These are phyloP conservation scores for Archips xylosteana DNA, from an alignment of 2,888 invertebrate species.

Conservation along the genomic window DNA sequence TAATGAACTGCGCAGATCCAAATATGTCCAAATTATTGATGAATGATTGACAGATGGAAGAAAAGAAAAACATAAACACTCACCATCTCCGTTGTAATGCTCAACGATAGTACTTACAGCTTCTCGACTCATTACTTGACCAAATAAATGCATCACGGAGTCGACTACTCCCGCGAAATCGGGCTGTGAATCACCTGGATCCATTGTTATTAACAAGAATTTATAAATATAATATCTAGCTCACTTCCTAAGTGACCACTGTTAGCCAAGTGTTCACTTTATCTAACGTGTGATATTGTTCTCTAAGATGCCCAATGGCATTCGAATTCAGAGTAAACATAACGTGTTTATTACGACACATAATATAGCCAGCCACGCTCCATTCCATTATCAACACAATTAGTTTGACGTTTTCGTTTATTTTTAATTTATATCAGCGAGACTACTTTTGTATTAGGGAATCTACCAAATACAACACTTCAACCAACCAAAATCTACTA, in stretches of 20 bases:
- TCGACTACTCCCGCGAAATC: slow-evolving; percentile 58
- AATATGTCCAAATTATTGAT: not conserved
- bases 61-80: slow-evolving; percentile 53
- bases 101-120: slow-evolving; percentile 69
- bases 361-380: slow-evolving; percentile 12
- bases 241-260: slow-evolving; percentile 14
- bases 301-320: slow-evolving; percentile 12
- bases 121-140: slow-evolving; percentile 61
- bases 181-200: slow-evolving; percentile 23
- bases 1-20: slow-evolving; percentile 4
- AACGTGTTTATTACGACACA: slow-evolving; percentile 41
- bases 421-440: not conserved
- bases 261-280: slow-evolving; percentile 2
- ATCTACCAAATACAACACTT: no score
- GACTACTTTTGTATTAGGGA: no score
- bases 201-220: slow-evolving; percentile 10
- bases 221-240: not conserved
- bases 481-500: no score
- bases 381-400: slow-evolving; percentile 33
- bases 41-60: not conserved
- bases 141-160: slow-evolving; percentile 66
- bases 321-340: slow-evolving; percentile 29
- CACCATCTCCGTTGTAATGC: slow-evolving; percentile 72
- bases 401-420: not conserved
- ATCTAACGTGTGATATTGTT: slow-evolving; percentile 5